These are phyloP conservation scores for Pinna nobilis DNA, from an alignment of 1,140 invertebrate species.

Conservation along the genomic window DNA sequence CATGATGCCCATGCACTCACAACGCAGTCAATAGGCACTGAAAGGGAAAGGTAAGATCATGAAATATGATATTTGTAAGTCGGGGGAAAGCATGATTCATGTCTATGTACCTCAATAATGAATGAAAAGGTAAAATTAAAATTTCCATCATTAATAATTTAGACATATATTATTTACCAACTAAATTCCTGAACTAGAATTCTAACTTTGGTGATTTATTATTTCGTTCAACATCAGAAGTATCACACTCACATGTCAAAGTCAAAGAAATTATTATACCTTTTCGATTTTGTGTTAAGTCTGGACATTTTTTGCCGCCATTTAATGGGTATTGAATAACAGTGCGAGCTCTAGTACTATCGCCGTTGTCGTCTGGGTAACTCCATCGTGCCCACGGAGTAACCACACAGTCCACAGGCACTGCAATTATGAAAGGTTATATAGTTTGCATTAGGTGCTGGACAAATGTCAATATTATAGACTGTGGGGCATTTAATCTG, in stretches of 20 bases:
- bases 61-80: background rate
- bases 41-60: background rate
- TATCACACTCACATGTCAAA: too few relatives aligned
- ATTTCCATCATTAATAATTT: background rate
- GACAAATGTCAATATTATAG: too few relatives aligned
- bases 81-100: background rate
- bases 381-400: slow-evolving; percentile 7
- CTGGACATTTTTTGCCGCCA: background rate
- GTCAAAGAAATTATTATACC: too few relatives aligned
- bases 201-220: background rate
- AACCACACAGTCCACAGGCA: slow-evolving; percentile 7
- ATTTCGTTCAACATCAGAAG: too few relatives aligned
- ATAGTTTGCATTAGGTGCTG: too few relatives aligned
- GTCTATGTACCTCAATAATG: background rate
- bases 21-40: background rate
- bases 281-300: background rate
- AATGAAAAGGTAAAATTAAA: background rate
- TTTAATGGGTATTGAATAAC: slow-evolving; percentile 1
- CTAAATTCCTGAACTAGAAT: background rate
- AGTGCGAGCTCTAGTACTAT: background rate
- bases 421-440: too few relatives aligned
- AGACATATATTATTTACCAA: background rate
- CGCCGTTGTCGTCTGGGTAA: background rate
- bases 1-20: background rate
- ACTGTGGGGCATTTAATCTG: background rate